Conservation (phyloP, 2,797 vertebrate species). For the Muscicapa comitata region DNA sequence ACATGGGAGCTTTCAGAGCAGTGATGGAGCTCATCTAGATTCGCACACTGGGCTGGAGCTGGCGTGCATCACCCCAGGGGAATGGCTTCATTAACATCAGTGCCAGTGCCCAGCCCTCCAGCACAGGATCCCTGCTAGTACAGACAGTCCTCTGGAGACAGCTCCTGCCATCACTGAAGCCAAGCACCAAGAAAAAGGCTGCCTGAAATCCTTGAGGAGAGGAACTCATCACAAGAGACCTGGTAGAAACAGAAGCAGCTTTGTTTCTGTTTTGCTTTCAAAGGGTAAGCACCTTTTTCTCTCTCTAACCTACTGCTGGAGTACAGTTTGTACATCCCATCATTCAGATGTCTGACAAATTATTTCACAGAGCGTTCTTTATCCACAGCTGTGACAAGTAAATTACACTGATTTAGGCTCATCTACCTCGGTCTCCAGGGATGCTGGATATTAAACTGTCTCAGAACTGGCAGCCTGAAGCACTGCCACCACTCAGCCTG, state of each 20-base stretch:
- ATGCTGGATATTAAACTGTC: not conserved
- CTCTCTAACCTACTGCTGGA: not conserved
- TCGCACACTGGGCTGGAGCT: not conserved
- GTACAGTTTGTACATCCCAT: not conserved
- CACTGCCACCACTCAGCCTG: not conserved
- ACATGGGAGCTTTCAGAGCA: not conserved
- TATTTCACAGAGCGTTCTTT: not conserved
- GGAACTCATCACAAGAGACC: not conserved
- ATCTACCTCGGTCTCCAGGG: conserved; percentile 10
- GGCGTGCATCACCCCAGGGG: not conserved
- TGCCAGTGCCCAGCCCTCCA: not conserved
- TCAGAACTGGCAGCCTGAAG: not conserved
- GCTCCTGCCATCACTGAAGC: not conserved
- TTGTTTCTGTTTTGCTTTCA: not conserved
- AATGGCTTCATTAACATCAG: not conserved
- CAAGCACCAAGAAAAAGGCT: not conserved
- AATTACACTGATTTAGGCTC: conserved; percentile 37
- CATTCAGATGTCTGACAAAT: not conserved
- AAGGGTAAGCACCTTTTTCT: not conserved
- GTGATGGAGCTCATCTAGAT: not conserved
- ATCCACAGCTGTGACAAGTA: conserved; percentile 24
- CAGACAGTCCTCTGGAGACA: not conserved
- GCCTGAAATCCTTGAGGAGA: not conserved
- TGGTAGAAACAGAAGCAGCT: not conserved
- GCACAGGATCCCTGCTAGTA: not conserved